phyloP scores from a whole-genome alignment of 2,888 invertebrate genomes.

The Melinaea marsaeus region DNA sequence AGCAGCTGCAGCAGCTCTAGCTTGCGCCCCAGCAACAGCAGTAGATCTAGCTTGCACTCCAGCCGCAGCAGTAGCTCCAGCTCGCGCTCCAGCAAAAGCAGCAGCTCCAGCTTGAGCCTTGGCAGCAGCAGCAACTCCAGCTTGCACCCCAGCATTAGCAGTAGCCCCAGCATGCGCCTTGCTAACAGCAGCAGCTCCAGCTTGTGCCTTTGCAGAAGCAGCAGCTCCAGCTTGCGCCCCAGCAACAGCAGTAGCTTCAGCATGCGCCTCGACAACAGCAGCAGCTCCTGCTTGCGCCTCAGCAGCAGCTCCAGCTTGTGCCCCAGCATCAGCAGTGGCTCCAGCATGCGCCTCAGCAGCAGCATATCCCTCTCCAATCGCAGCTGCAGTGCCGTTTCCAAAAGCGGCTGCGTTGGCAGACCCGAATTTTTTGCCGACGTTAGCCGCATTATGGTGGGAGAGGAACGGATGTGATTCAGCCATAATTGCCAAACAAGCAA shows the following conservation, averaged over 20 bases:
- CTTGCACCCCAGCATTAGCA: neutral
- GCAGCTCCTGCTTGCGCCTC: neutral
- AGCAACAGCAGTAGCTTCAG: too few relatives aligned
- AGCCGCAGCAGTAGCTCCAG: neutral
- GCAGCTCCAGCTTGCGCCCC: too few relatives aligned
- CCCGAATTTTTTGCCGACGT: neutral
- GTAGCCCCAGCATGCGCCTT: neutral
- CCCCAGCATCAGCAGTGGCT: neutral
- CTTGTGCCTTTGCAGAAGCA: too few relatives aligned
- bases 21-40: too few relatives aligned
- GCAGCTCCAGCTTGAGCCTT: neutral
- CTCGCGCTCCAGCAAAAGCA: neutral
- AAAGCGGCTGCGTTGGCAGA: neutral
- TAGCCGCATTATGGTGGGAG: neutral
- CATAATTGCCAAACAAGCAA: neutral
- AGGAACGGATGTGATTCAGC: neutral
- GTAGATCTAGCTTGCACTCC: neutral
- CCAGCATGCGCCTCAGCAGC: neutral
- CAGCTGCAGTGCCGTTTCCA: neutral
- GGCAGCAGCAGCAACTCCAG: neutral
- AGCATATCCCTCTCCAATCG: neutral
- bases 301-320: neutral
- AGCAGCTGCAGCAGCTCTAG: neutral
- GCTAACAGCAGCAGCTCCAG: neutral
- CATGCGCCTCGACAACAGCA: too few relatives aligned